Evolutionary conservation across 1,140 invertebrate species (phyloP).

Genomic region (Drosophila sp.): DNA sequence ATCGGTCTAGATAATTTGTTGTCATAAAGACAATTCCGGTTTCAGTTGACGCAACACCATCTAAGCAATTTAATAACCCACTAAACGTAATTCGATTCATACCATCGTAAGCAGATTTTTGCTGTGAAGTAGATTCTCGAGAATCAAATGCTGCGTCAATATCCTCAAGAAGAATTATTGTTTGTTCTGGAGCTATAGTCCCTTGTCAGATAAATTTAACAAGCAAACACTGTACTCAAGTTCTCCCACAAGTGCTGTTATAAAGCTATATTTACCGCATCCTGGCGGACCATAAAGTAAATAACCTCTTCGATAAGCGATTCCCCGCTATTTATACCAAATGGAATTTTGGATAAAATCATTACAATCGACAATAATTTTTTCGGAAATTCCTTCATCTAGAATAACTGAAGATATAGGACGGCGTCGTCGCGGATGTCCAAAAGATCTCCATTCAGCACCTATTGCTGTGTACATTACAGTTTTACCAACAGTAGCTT

Average conservation of each 20-base stretch:
- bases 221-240: slow-evolving; percentile 98
- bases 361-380: slow-evolving; percentile 92
- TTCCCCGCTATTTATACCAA: slow-evolving; percentile 97
- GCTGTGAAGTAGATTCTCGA: slow-evolving; percentile 89
- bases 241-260: slow-evolving; percentile 97
- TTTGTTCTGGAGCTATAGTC: slow-evolving; percentile 96
- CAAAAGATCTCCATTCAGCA: slow-evolving; percentile 96
- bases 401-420: slow-evolving; percentile 96
- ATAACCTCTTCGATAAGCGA: slow-evolving; percentile 93
- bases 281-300: slow-evolving; percentile 98
- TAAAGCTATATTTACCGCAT: slow-evolving; percentile 99
- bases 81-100: slow-evolving; percentile 98
- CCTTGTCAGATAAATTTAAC: slow-evolving; percentile 97
- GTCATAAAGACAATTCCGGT: slow-evolving; percentile 99
- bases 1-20: slow-evolving; percentile 98
- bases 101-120: slow-evolving; percentile 95
- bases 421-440: slow-evolving; percentile 93
- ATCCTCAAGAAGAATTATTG: slow-evolving; percentile 98
- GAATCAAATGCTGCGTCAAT: slow-evolving; percentile 98
- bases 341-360: slow-evolving; percentile 95
- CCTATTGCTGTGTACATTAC: slow-evolving; percentile 98
- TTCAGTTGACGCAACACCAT: slow-evolving; percentile 99
- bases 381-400: slow-evolving; percentile 90
- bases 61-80: slow-evolving; percentile 98
- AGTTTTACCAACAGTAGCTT: slow-evolving; percentile 97